Evolutionary conservation across 2,113 vertebrate genomes (phyloP).

Genomic region (Trichomycterus rosablanca): DNA sequence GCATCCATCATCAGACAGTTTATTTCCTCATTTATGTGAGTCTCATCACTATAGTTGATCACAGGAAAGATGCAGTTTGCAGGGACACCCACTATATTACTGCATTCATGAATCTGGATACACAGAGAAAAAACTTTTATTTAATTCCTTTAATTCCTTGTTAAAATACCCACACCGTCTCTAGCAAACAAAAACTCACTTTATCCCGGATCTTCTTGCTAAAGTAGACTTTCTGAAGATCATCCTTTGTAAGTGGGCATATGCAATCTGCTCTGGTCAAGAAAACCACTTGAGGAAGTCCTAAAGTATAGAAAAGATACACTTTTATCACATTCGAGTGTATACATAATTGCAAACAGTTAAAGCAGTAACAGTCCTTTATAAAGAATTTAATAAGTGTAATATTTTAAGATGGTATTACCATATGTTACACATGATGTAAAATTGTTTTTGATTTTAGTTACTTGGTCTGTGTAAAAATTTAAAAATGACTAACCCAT

Average conservation of each 20-base stretch:
- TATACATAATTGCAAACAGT: no score
- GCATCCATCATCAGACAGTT: slow-evolving; percentile 26
- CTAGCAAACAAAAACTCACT: neutral
- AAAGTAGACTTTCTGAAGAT: slow-evolving; percentile 13
- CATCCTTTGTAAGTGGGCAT: neutral
- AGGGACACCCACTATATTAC: neutral
- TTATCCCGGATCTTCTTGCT: slow-evolving; percentile 15
- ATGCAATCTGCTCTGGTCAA: neutral
- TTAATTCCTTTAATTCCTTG: neutral
- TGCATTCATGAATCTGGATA: slow-evolving; percentile 15
- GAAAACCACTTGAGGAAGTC: slow-evolving; percentile 25
- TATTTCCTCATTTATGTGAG: neutral
- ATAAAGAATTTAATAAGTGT: no score
- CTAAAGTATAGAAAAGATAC: neutral
- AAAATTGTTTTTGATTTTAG: no score
- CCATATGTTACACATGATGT: no score
- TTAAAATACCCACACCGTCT: neutral
- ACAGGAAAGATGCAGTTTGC: slow-evolving; percentile 24
- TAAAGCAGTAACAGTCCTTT: no score
- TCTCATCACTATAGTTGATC: slow-evolving; percentile 18
- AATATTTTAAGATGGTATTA: no score
- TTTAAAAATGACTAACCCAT: slow-evolving; percentile 38
- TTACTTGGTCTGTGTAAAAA: no score
- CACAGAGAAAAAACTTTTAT: slow-evolving; percentile 2
- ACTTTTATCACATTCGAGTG: neutral